A percentile compares a stretch with the other conserved stretches of the same genome.
These are phyloP conservation scores for Poeciliopsis occidentalis DNA, from an alignment of 2,113 vertebrate genomes.

Conservation along the genomic window DNA sequence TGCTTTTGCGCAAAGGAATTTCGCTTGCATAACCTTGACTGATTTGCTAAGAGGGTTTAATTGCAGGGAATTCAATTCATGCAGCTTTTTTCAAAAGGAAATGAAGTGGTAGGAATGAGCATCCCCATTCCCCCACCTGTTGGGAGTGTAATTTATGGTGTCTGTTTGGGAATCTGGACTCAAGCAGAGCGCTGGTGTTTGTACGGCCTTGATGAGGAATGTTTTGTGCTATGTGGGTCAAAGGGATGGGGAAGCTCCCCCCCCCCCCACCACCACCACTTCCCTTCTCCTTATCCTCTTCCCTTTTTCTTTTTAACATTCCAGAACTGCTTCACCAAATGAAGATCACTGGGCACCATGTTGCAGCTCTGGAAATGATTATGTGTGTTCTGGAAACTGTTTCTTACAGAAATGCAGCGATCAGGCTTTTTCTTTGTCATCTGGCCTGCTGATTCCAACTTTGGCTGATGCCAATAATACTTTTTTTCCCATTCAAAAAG, in stretches of 20 bases:
- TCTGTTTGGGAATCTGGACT: slow-evolving; percentile 60
- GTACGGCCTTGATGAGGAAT: slow-evolving; percentile 75
- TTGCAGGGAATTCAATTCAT: slow-evolving; percentile 52
- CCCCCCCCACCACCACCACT: no score
- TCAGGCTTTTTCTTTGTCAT: background rate
- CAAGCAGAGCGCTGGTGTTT: slow-evolving; percentile 62
- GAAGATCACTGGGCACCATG: slow-evolving; percentile 62
- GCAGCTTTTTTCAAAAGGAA: slow-evolving; percentile 37
- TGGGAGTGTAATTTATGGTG: slow-evolving; percentile 64
- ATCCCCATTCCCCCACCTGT: slow-evolving; percentile 44
- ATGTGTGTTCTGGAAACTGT: slow-evolving; percentile 4
- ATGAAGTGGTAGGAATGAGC: slow-evolving; percentile 45
- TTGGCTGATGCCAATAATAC: background rate
- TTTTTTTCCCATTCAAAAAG: background rate
- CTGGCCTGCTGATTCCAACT: background rate
- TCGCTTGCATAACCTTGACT: slow-evolving; percentile 65
- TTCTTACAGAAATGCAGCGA: background rate
- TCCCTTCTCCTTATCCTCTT: slow-evolving; percentile 51
- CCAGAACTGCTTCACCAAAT: slow-evolving; percentile 72
- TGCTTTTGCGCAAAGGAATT: slow-evolving; percentile 65
- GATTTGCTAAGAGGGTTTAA: slow-evolving; percentile 58
- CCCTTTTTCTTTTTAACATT: slow-evolving; percentile 69
- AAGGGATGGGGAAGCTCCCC: slow-evolving; percentile 65
- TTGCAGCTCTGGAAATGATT: slow-evolving; percentile 57
- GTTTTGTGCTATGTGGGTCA: slow-evolving; percentile 75